phyloP scores from a whole-genome alignment of 1,140 invertebrate genomes.

The Aricia agestis region DNA sequence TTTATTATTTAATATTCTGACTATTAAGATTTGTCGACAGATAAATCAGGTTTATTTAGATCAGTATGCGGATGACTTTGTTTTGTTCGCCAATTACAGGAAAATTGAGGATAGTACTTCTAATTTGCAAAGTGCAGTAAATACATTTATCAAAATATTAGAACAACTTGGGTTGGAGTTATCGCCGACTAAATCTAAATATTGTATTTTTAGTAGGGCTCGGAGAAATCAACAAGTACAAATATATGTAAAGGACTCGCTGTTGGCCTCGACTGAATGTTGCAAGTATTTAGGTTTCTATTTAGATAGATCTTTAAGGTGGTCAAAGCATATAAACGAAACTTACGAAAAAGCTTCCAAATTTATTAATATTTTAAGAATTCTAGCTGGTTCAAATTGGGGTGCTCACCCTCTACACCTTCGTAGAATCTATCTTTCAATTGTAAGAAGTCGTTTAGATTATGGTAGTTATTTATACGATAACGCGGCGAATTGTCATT shows the following conservation, averaged over 20 bases:
- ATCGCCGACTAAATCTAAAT: slow-evolving; percentile 20
- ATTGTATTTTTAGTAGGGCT: slow-evolving; percentile 23
- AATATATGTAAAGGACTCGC: slow-evolving; percentile 7
- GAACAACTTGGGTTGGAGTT: not conserved
- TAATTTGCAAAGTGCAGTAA: no score
- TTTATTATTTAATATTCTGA: slow-evolving; percentile 21
- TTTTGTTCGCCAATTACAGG: not conserved
- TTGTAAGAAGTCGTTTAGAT: slow-evolving; percentile 24
- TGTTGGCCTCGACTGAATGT: not conserved
- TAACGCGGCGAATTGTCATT: slow-evolving; percentile 15
- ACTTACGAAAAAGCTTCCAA: slow-evolving; percentile 19
- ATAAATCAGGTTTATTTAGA: slow-evolving; percentile 15
- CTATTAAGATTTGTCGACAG: slow-evolving; percentile 10
- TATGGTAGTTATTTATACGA: slow-evolving; percentile 23
- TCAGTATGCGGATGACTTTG: slow-evolving; percentile 13
- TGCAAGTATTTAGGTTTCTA: slow-evolving; percentile 25
- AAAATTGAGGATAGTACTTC: no score
- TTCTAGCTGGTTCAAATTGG: slow-evolving; percentile 23
- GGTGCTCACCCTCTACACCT: slow-evolving; percentile 27
- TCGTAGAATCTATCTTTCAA: slow-evolving; percentile 25
- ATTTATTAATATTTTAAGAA: slow-evolving; percentile 24
- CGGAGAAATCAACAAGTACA: slow-evolving; percentile 4
- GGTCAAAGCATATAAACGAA: slow-evolving; percentile 27
- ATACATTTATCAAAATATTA: no score
- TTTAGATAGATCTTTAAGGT: slow-evolving; percentile 22